Evolutionary conservation across 2,888 invertebrate genomes (phyloP).

Genomic region (Bembecia ichneumoniformis): DNA sequence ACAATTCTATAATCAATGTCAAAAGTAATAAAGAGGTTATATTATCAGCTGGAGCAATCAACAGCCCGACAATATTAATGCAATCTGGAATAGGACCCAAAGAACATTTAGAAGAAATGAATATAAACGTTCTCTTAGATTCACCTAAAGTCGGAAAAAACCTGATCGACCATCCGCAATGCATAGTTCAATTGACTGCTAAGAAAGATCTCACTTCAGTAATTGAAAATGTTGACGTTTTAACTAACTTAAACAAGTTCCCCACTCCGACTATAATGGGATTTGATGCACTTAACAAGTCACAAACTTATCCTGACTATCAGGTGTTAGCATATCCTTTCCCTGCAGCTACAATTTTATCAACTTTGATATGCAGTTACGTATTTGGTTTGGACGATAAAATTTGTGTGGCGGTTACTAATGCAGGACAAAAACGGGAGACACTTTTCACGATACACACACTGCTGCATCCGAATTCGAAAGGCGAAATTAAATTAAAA

Average conservation of each 20-base stretch:
- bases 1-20: constrained; percentile 15
- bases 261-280: constrained; percentile 31
- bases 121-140: constrained; percentile 24
- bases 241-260: constrained; percentile 23
- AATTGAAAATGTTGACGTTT: constrained; percentile 18
- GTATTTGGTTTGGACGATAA: constrained; percentile 22
- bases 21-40: constrained; percentile 31
- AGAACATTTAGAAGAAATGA: constrained; percentile 26
- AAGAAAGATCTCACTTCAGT: constrained; percentile 13
- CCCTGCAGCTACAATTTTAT: constrained; percentile 17
- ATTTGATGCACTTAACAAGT: constrained; percentile 26
- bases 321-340: constrained; percentile 24
- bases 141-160: constrained; percentile 35
- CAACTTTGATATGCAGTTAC: constrained; percentile 22
- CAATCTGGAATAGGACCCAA: constrained; percentile 41
- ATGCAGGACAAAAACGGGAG: constrained; percentile 16
- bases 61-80: constrained; percentile 41
- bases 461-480: constrained; percentile 30
- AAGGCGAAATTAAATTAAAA: background rate
- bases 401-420: constrained; percentile 20
- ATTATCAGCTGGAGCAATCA: constrained; percentile 38
- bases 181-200: constrained; percentile 15
- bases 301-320: constrained; percentile 36
- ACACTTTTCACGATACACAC: constrained; percentile 18
- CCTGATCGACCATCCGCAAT: constrained; percentile 36